Evolutionary conservation across 2,797 vertebrate species (phyloP).

Genomic region (Takifugu rubripes): DNA sequence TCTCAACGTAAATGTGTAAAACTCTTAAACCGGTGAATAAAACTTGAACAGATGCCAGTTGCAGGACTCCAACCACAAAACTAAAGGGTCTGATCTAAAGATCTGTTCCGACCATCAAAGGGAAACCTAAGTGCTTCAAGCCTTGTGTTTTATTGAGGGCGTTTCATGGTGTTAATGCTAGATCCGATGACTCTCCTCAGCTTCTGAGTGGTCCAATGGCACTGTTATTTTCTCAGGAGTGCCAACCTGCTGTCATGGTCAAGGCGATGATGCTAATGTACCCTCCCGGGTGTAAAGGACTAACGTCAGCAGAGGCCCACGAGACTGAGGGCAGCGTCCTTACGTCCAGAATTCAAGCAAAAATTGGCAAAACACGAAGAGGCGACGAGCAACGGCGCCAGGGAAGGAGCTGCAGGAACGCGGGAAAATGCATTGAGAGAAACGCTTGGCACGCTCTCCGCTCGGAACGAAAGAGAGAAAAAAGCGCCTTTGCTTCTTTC

Average conservation of each 20-base stretch:
- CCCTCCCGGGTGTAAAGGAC: neutral
- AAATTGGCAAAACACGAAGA: slow-evolving; percentile 12
- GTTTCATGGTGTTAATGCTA: neutral
- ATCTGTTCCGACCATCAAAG: slow-evolving; percentile 30
- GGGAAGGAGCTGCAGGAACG: slow-evolving; percentile 9
- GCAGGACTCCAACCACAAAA: slow-evolving; percentile 19
- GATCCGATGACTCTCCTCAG: slow-evolving; percentile 21
- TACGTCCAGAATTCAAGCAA: neutral
- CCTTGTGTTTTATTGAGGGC: slow-evolving; percentile 42
- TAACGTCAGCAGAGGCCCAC: no score
- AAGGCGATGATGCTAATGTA: slow-evolving; percentile 35
- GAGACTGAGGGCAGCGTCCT: no score
- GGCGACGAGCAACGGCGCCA: slow-evolving; percentile 15
- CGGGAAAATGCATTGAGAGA: neutral
- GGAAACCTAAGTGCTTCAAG: slow-evolving; percentile 58
- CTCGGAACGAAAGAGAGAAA: slow-evolving; percentile 32
- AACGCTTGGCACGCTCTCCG: slow-evolving; percentile 15
- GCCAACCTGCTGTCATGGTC: slow-evolving; percentile 76
- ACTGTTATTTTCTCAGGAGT: slow-evolving; percentile 37
- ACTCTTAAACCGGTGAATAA: slow-evolving; percentile 13
- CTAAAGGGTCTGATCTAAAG: slow-evolving; percentile 10
- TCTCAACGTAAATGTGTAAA: slow-evolving; percentile 15
- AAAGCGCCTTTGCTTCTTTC: slow-evolving; percentile 22
- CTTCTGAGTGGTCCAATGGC: slow-evolving; percentile 16
- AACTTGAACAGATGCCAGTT: slow-evolving; percentile 18